Conservation (phyloP, 1,140 invertebrate genomes). For the Cotesia glomerata region DNA sequence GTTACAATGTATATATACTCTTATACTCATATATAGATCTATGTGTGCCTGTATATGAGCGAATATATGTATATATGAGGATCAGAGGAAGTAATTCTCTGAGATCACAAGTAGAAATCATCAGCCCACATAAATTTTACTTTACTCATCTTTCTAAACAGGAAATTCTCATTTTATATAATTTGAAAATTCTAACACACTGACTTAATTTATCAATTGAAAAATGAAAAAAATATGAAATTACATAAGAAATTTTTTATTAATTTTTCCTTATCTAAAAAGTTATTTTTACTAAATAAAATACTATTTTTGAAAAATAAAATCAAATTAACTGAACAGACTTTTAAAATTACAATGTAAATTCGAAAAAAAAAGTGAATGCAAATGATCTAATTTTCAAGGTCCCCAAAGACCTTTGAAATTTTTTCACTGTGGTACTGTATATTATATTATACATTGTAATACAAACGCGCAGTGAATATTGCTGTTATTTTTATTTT, state of each 20-base stretch:
- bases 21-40: too few relatives aligned
- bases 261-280: neutral
- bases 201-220: neutral
- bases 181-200: neutral
- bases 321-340: neutral
- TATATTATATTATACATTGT: slow-evolving; percentile 31
- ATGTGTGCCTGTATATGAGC: too few relatives aligned
- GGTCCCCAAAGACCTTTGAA: slow-evolving; percentile 39
- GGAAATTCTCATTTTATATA: slow-evolving; percentile 59
- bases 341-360: neutral
- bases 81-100: slow-evolving; percentile 17
- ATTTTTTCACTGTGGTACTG: slow-evolving; percentile 37
- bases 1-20: too few relatives aligned
- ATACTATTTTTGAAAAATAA: neutral
- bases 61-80: neutral
- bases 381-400: slow-evolving; percentile 57
- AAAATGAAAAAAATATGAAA: too few relatives aligned
- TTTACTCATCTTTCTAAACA: slow-evolving; percentile 53
- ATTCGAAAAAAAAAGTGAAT: slow-evolving; percentile 33
- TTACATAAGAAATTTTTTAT: too few relatives aligned
- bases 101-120: slow-evolving; percentile 12
- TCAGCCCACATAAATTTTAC: slow-evolving; percentile 7
- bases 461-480: slow-evolving; percentile 35
- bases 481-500: neutral
- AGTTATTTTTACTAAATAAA: neutral